Percentiles rank a stretch among this genome's conserved stretches.
phyloP scores from a whole-genome alignment of 2,113 vertebrate species.

The Sander lucioperca region DNA sequence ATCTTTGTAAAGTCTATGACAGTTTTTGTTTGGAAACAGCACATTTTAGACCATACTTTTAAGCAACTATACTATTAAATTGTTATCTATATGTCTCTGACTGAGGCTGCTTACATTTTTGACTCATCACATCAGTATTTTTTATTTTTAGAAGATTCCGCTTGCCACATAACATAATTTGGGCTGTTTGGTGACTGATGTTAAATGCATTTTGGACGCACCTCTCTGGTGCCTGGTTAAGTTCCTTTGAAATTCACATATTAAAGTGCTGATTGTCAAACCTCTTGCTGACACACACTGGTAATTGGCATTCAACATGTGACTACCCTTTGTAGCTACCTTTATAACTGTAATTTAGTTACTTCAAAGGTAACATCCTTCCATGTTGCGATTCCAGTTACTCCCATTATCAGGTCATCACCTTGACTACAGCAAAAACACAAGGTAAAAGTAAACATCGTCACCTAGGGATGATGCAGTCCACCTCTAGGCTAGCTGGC shows the following conservation, averaged over 20 bases:
- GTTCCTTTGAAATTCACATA: constrained; percentile 9
- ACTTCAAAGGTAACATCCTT: constrained; percentile 30
- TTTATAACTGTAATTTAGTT: constrained; percentile 18
- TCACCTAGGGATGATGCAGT: neutral
- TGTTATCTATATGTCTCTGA: neutral
- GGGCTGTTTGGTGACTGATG: neutral
- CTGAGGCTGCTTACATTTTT: neutral
- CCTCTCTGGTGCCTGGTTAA: neutral
- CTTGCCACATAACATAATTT: neutral
- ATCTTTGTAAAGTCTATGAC: constrained; percentile 20
- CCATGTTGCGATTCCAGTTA: constrained; percentile 13
- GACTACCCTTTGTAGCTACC: neutral
- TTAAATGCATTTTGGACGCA: neutral
- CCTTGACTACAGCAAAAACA: constrained; percentile 45
- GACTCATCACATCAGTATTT: neutral
- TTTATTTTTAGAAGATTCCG: neutral
- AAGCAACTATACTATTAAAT: neutral
- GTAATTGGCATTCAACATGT: constrained; percentile 7
- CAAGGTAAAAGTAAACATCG: constrained; percentile 21
- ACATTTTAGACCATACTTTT: constrained; percentile 13
- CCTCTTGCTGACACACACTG: constrained; percentile 7
- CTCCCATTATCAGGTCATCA: constrained; percentile 12
- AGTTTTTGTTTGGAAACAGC: constrained; percentile 33
- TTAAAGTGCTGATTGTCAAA: constrained; percentile 5
- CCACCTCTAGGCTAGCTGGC: neutral